These are phyloP conservation scores for Ceratosolen fusciceps DNA, from an alignment of 1,140 invertebrate species.

Conservation along the genomic window DNA sequence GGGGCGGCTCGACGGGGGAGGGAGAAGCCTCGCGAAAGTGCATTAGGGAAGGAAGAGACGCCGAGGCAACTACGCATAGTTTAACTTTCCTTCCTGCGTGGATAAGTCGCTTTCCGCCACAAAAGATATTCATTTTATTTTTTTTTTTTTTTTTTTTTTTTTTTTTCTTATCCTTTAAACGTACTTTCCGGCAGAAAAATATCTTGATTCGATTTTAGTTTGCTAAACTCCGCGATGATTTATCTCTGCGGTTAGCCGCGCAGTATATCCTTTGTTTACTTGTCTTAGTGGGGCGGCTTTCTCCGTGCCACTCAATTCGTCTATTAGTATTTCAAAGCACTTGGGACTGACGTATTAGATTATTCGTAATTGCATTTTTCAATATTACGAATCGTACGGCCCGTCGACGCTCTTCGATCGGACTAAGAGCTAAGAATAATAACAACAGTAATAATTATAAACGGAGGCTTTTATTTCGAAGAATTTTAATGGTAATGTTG, in stretches of 20 bases:
- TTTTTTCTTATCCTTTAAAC: background rate
- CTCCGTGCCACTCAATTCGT: background rate
- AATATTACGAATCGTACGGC: background rate
- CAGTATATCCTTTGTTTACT: constrained; percentile 10
- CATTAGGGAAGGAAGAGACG: background rate
- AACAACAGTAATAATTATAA: too few relatives aligned
- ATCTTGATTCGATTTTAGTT: constrained; percentile 1
- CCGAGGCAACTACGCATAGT: background rate
- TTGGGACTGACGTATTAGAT: background rate
- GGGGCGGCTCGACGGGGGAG: background rate
- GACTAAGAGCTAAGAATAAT: background rate
- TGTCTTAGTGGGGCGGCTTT: background rate
- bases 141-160: too few relatives aligned
- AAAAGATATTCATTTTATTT: constrained; percentile 8
- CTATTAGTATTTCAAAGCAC: constrained; percentile 1
- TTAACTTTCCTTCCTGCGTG: background rate
- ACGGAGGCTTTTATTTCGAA: too few relatives aligned
- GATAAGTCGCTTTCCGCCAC: background rate
- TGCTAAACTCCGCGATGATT: constrained; percentile 1
- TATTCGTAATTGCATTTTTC: background rate
- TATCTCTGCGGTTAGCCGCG: background rate
- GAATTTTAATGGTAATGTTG: too few relatives aligned
- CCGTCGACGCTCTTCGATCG: too few relatives aligned
- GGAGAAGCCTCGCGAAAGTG: background rate
- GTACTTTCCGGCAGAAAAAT: background rate